Evolutionary conservation across 2,113 vertebrate genomes (phyloP), one percentile per base, ranked within the genome.

Genomic region (Thinocorus orbignyianus): DNA sequence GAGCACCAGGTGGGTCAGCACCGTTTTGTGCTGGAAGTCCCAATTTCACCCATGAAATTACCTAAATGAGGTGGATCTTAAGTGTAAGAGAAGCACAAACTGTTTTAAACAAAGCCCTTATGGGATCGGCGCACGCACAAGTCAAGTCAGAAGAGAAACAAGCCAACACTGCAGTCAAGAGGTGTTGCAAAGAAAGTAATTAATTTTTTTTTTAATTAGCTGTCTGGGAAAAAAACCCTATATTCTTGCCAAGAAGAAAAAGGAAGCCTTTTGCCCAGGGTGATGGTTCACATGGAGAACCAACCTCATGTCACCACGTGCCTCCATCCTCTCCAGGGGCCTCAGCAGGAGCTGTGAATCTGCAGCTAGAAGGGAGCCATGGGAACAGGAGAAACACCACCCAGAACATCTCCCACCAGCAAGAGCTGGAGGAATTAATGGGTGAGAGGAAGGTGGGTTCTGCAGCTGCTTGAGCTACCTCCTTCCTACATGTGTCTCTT

Each of bases 361-460:
- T 7, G 41, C 55, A 51, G 28, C 5, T 17, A 12, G 30, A 54
- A 28, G 1, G 2, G n/a, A 58, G 62, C 35, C 31, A 13, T 5
- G 28, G 55, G n/a, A 83, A 49, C 9, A 26, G 28, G 14, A 22
- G 24, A 37, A 91, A 26, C 1, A 9, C 30, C 52, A 65, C 9
- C 57, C 66, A 49, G 57, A 37, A 9, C 35, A 25, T 23, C 44
- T 37, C 41, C n/a, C 4, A 0, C 23, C 3, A 2, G 25, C 0
- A 0, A 72, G 30, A 42, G 26, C 2, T 28, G 70, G 25, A 52
- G 8, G 19, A 37, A 51, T 11, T 2, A 18, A 35, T 0, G 3
- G 18, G 17, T 37, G 41, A 41, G 44, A 62, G 49, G 37, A 44
- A 33, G 68, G 1, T 1, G 0, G 23, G 9, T 18, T 71, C 16